Percentiles rank a stretch among this genome's conserved stretches.
Conservation (phyloP, 53 echinoderm and acorn worm species). For the Paracentrotus lividus region DNA sequence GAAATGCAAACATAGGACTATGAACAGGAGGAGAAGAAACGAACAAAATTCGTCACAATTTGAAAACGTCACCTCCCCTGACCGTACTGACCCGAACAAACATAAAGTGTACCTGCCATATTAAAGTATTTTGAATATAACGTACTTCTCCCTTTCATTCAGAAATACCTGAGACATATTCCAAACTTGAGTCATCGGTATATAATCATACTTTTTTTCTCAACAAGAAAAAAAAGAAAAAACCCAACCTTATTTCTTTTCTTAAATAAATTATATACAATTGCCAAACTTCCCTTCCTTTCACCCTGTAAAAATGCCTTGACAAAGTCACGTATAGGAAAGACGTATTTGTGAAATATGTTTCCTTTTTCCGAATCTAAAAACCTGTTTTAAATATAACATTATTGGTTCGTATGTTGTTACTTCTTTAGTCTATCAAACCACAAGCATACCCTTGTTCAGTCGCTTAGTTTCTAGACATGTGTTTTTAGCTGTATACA, state of each 20-base stretch:
- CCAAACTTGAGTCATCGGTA: background rate
- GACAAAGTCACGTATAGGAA: background rate
- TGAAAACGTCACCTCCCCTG: background rate
- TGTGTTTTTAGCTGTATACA: no score
- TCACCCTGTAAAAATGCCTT: background rate
- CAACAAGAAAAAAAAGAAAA: background rate
- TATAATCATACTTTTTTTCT: background rate
- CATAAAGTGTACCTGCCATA: background rate
- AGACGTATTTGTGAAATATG: background rate
- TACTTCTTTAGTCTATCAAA: background rate
- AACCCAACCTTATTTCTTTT: background rate
- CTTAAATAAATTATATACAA: no score
- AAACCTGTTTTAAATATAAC: background rate
- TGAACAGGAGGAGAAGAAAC: background rate
- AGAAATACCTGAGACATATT: background rate
- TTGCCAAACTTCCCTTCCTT: no score
- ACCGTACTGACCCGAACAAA: background rate
- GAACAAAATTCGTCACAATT: background rate
- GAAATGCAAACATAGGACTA: no score
- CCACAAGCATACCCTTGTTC: background rate
- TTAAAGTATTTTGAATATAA: background rate
- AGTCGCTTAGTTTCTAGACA: no score
- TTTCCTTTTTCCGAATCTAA: slow-evolving; percentile 5
- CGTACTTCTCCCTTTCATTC: background rate
- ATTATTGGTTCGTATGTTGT: background rate